Evolutionary conservation across 2,888 invertebrate genomes (phyloP), one percentile per base, ranked within the genome.

Genomic region (Epiperipatus broadwayi): DNA sequence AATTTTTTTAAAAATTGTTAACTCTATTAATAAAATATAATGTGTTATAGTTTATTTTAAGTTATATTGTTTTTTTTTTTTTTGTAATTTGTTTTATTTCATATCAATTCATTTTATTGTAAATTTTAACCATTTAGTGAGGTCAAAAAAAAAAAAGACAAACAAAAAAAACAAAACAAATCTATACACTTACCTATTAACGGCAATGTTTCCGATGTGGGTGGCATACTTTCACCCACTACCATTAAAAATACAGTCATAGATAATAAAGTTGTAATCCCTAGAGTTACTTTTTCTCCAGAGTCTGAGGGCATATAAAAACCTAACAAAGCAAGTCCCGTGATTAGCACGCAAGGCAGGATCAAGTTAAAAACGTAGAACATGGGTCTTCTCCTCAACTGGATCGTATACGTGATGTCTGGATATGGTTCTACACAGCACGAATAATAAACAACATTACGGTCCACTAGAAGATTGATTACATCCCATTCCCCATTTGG

Each of bases 271-370:
- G 65, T 66, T 8, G 66, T 67, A 39, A 67, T 66, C 34, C 66
- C 66, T 55, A 67, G 46, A 2, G 62, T 60, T 3, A 54, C 54
- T 44, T 61, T 61, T 46, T 61, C 60, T 10, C 66, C 67, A 1
- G 64, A 64, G 49, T 67, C 67, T 8, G 64, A 62, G 15, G 68
- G 68, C 56, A 68, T 65, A 49, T 66, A 65, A 50, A 68, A 68
- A 18, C 66, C 66, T 39, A 68, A 56, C 25, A 68, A 56, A 3
- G 67, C 66, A 46, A 68, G 64, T 2, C 64, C 56, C 1, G 66
- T 65, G 44, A 68, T 68, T 22, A 68, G 53, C 19, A 65, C 57
- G 47, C 67, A 68, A 2, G 68, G 68, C 46, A 68, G 56, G 37
- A 67, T 64, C 59, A 51, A 43, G 38, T 51, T 51, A 46, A 53